Conservation (phyloP, 2,113 vertebrate genomes). For the Spheniscus mendiculus region DNA sequence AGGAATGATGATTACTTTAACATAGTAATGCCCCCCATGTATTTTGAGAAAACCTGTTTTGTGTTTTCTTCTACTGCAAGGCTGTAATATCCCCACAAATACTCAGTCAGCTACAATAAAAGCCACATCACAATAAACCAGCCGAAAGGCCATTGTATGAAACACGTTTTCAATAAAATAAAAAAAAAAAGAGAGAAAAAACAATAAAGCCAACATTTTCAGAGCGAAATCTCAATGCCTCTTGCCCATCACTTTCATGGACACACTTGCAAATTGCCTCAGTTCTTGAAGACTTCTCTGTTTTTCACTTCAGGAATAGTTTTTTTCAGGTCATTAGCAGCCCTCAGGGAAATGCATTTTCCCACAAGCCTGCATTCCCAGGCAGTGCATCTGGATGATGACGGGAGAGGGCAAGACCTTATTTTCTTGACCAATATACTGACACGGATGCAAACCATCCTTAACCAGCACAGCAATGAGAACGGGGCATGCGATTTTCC, state of each 20-base stretch:
- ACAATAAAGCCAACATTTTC: neutral
- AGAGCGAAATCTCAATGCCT: neutral
- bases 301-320: neutral
- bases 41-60: neutral
- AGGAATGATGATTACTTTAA: conserved; percentile 30
- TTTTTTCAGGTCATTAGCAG: neutral
- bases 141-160: neutral
- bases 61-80: neutral
- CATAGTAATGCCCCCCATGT: neutral
- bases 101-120: conserved; percentile 1
- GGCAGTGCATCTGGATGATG: rapidly evolving
- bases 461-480: neutral
- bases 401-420: neutral
- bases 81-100: conserved; percentile 12
- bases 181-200: neutral
- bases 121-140: conserved; percentile 25
- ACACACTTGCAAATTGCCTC: neutral
- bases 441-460: neutral
- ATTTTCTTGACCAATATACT: neutral
- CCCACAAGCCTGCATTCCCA: neutral
- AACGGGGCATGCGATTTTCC: rapidly evolving
- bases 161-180: neutral
- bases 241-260: neutral
- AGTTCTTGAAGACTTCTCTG: no score
- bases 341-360: neutral